Evolutionary conservation across 1,140 invertebrate species (phyloP), one percentile per base, ranked within the genome.

Genomic region (Nomia melanderi): DNA sequence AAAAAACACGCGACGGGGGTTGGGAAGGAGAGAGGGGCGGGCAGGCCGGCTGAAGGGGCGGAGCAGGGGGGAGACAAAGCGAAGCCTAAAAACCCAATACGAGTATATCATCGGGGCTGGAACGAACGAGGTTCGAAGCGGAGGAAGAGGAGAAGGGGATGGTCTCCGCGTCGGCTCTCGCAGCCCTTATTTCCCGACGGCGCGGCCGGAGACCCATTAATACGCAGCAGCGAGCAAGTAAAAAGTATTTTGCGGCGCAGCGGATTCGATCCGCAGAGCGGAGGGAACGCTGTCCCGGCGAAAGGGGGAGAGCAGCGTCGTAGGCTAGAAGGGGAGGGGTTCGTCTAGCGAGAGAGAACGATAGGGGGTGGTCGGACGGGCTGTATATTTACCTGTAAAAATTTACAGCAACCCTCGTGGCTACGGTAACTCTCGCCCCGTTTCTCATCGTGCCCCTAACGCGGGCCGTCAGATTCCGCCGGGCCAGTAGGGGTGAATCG

Each of bases 361-460:
- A 44, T 20, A 39, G n/a, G 9, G 20, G 31, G 29, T 11, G 82
- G 50, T 29, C 54, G 71, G 57, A 56, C 29, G 71, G 47, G 62
- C 31, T 66, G 53, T 78, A 82, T 83, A 82, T 83, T 82, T 81
- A 78, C 50, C 74, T 53, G 59, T 81, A 78, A 77, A 83, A 63
- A 67, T 72, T 83, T 60, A 65, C 56, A 81, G 63, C 64, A 20
- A 1, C 41, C 73, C 67, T 71, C 67, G 50, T 77, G 73, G 59
- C 39, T 71, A 57, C 65, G 64, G 47, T 36, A 31, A 64, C 67
- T 72, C 66, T 25, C 29, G 64, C n/a, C 23, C 29, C 44, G 31
- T 14, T 50, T 36, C 33, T 3, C 47, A 12, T 47, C 50, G 14
- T 44, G 2, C 14, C 11, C 14, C 41, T 17, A 17, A 44, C 41